These are phyloP conservation scores for Distichodus sexfasciatus DNA, from an alignment of 2,797 vertebrate genomes.

Conservation along the genomic window DNA sequence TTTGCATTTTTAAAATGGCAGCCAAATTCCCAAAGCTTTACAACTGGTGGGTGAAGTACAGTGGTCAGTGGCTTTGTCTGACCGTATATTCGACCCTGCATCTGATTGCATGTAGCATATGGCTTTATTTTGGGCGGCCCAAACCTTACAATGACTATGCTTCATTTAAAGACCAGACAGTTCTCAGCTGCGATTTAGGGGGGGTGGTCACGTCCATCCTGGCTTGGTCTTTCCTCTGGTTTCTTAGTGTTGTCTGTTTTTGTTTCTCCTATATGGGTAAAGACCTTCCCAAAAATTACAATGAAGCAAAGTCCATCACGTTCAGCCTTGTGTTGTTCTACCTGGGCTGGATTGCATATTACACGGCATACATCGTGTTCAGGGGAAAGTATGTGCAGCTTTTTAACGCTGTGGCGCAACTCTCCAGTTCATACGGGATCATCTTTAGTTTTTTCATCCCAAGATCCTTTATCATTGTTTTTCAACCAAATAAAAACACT, in stretches of 20 bases:
- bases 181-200: conserved; percentile 66
- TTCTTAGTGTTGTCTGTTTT: conserved; percentile 66
- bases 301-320: conserved; percentile 70
- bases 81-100: conserved; percentile 59
- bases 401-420: conserved; percentile 23
- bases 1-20: conserved; percentile 84
- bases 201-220: conserved; percentile 48
- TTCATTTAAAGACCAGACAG: conserved; percentile 58
- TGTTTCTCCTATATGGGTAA: conserved; percentile 71
- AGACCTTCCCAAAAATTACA: conserved; percentile 75
- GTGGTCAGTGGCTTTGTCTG: conserved; percentile 73
- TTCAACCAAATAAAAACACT: conserved; percentile 65
- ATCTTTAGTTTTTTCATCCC: conserved; percentile 68
- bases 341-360: conserved; percentile 59
- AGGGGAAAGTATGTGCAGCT: conserved; percentile 47
- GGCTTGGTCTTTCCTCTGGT: conserved; percentile 41
- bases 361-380: conserved; percentile 55
- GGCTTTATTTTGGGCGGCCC: conserved; percentile 52
- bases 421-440: conserved; percentile 57
- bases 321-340: conserved; percentile 37
- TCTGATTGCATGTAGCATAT: conserved; percentile 52
- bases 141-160: conserved; percentile 60
- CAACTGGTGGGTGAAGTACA: conserved; percentile 73
- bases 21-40: conserved; percentile 67
- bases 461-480: conserved; percentile 66